These are phyloP conservation scores for Megastigmus dorsalis DNA, from an alignment of 2,888 invertebrate genomes.

Conservation along the genomic window DNA sequence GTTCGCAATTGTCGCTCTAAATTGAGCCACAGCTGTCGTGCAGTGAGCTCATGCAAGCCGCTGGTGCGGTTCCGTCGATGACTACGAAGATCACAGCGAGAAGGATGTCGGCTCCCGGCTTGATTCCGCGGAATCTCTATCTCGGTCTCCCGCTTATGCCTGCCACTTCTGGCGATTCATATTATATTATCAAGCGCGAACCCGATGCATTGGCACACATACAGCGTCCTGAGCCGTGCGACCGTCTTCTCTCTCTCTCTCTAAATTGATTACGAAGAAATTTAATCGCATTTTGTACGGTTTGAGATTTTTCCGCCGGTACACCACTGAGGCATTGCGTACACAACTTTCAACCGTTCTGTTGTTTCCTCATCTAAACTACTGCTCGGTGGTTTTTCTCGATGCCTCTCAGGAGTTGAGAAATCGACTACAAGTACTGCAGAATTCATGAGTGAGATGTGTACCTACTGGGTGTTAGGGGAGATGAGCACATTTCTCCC, in stretches of 20 bases:
- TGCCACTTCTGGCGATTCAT: not conserved
- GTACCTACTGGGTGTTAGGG: too few species aligned
- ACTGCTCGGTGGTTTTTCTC: not conserved
- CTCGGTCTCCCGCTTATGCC: not conserved
- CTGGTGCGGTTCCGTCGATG: not conserved
- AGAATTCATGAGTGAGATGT: too few species aligned
- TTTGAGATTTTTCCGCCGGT: not conserved
- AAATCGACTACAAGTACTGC: too few species aligned
- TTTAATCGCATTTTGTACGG: not conserved
- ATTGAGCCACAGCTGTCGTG: not conserved
- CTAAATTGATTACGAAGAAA: too few species aligned
- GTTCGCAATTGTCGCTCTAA: not conserved
- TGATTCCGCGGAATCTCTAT: not conserved
- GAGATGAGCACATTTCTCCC: too few species aligned
- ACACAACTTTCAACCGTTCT: not conserved
- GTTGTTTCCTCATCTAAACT: constrained; percentile 17
- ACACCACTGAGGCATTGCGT: constrained; percentile 23
- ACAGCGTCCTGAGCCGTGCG: too few species aligned
- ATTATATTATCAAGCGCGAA: constrained; percentile 17
- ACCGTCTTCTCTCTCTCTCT: too few species aligned
- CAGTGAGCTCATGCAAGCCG: not conserved
- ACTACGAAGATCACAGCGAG: too few species aligned
- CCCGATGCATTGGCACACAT: constrained; percentile 39
- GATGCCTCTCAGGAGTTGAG: too few species aligned
- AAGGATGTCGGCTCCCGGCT: too few species aligned